Evolutionary conservation across 2,113 vertebrate species (phyloP), one percentile per base, ranked within the genome.

Genomic region (Kryptolebias marmoratus): DNA sequence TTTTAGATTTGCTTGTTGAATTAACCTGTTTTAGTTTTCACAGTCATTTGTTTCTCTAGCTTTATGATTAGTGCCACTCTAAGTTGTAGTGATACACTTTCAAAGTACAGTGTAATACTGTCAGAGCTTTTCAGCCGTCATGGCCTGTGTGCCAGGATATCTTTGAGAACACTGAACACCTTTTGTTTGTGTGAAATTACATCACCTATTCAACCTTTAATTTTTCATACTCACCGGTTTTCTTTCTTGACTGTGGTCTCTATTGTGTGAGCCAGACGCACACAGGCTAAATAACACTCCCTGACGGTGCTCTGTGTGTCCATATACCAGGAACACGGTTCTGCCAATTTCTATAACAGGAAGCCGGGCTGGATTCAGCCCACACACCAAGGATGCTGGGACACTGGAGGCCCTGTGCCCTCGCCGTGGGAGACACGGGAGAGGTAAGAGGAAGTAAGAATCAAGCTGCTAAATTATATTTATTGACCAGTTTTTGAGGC

Each of bases 321-420:
- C 49, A 55, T 48, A 42, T 32, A 32, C 28, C 68, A 58, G 57
- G 67, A 58, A 66, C 71, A 31, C 58, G 71, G 88, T 90, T 89
- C 84, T 74, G 76, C 48, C 50, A 82, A 90, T 91, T 93, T 91
- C 84, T 90, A 91, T 90, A 67, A 91, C 89, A 91, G 91, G 91
- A 93, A 92, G 79, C 68, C 18, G 13, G 50, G 64, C 71, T 89
- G 80, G 84, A 91, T 76, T 85, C 84, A 74, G 84, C 86, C 86
- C 87, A 84, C 86, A 88, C 90, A 88, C 77, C 84, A 71, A 90
- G 90, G 87, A 92, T 89, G 84, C 79, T 69, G 78, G 75, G 81
- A 82, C 48, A 44, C 75, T 68, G 53, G 84, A 77, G 81, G 82
- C 77, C 80, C 66, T 53, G 75, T 45, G 55, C 45, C 80, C 73